Evolutionary conservation across 2,113 vertebrate species (phyloP), one percentile per base, ranked within the genome.

Genomic region (Lanius ludovicianus): DNA sequence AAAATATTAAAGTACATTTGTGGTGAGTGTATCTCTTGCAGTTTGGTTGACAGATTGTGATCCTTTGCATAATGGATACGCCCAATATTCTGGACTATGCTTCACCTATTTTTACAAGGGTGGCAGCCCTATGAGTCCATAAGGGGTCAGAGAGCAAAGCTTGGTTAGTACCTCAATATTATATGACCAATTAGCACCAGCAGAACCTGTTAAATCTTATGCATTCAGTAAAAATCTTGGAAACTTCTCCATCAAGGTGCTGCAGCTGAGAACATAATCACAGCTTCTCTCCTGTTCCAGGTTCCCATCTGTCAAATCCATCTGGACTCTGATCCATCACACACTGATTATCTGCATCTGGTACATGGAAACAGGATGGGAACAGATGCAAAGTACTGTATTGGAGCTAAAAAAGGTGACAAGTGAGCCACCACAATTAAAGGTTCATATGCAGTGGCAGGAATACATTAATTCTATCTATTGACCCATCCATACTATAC

Each of bases 261-360:
- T 89, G 77, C 63, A 76, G 59, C 27, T 47, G 56, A 78, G 56
- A 81, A 77, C 35, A 71, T 35, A 93, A 62, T 65, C 64, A 41
- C 13, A 77, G 87, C 52, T 91, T 77, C 77, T 63, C 33, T 74
- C 59, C 46, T 70, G 60, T 75, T 89, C 69, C 87, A 89, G 81
- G 84, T 91, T 89, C 65, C 92, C 87, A 82, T 87, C 92, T 89
- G 87, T 81, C 11, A 6, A 65, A 87, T 75, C 92, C 87, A 82
- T 91, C 74, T 89, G 92, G 84, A 87, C 65, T 49, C 78, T 79
- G 90, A 89, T 87, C 73, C 84, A 84, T 79, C 59, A 84, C 0
- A 0, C 65, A 35, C 69, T 68, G 65, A 75, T 95, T 82, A 94
- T 47, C 77, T 71, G 87, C 70, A 81, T 75, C 89, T 91, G 93